Percentiles rank a stretch among this genome's conserved stretches.
Conservation (phyloP, 2,113 vertebrate genomes). For the Pelmatolapia mariae region DNA sequence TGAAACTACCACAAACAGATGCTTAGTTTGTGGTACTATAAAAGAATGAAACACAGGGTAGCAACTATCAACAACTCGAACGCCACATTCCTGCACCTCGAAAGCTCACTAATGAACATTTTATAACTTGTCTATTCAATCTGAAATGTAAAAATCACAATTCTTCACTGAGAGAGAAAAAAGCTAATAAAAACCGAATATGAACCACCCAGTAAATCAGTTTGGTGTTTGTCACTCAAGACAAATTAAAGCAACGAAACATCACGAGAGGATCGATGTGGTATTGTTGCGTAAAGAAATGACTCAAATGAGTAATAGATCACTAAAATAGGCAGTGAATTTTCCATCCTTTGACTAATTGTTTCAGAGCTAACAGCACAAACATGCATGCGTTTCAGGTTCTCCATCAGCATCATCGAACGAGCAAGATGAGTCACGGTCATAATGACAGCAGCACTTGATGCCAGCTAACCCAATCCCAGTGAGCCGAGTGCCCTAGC, state of each 20-base stretch:
- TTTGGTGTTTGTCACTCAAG: neutral
- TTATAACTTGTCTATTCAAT: neutral
- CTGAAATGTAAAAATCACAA: neutral
- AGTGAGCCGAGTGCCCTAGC: neutral
- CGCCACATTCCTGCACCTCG: neutral
- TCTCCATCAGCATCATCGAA: neutral
- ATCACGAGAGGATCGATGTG: neutral
- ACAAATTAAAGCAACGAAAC: neutral
- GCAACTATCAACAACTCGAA: neutral
- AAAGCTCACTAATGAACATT: neutral
- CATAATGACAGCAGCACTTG: neutral
- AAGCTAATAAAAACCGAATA: neutral
- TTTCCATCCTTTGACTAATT: neutral
- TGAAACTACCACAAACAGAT: neutral
- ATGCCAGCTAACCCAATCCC: neutral
- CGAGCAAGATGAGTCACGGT: slow-evolving; percentile 21
- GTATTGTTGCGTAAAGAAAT: neutral
- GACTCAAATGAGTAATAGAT: neutral
- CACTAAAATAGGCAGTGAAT: neutral
- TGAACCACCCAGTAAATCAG: neutral
- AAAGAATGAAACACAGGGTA: neutral
- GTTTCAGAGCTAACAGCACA: too few species aligned
- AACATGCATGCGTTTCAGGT: neutral
- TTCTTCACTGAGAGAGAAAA: fast-evolving
- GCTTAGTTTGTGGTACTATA: neutral